A percentile compares a stretch with the other conserved stretches of the same genome.
Evolutionary conservation across 2,113 vertebrate genomes (phyloP).

Genomic region (Xiphophorus couchianus): DNA sequence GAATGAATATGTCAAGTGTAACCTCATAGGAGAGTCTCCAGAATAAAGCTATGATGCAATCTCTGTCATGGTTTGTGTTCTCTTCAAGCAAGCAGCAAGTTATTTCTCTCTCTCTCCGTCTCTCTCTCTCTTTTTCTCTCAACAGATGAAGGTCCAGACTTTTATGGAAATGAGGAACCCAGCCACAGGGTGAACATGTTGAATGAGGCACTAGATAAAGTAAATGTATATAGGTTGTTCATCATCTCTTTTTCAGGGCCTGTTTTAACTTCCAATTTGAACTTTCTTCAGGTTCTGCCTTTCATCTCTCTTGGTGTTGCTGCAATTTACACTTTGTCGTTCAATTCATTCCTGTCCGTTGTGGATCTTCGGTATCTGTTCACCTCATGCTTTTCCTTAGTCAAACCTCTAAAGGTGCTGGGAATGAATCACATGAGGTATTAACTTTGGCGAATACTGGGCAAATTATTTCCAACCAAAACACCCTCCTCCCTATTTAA

Average conservation of each 20-base stretch:
- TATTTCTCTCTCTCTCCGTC: constrained; percentile 55
- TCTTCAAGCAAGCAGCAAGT: constrained; percentile 62
- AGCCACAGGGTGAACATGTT: constrained; percentile 75
- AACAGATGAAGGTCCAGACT: constrained; percentile 77
- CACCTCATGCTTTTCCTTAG: constrained; percentile 58
- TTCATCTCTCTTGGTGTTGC: constrained; percentile 74
- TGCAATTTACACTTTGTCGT: constrained; percentile 77
- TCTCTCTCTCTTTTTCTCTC: constrained; percentile 32
- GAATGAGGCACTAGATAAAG: constrained; percentile 77
- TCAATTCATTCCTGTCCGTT: constrained; percentile 69
- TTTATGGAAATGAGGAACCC: constrained; percentile 80
- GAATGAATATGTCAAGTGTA: constrained; percentile 62
- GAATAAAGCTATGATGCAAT: constrained; percentile 67
- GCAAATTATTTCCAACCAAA: constrained; percentile 57
- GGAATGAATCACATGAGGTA: constrained; percentile 68
- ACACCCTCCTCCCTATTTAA: constrained; percentile 70
- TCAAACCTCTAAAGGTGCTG: constrained; percentile 66
- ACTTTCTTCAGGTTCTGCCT: constrained; percentile 67
- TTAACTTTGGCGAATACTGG: constrained; percentile 58
- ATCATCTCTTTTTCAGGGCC: constrained; percentile 60
- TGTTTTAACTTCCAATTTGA: constrained; percentile 78
- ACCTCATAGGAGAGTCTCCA: constrained; percentile 50
- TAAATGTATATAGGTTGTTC: constrained; percentile 78
- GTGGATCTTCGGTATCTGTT: constrained; percentile 72
- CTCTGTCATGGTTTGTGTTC: constrained; percentile 63